Conservation (phyloP, 2,113 vertebrate species). For the Trematocara variabile region DNA sequence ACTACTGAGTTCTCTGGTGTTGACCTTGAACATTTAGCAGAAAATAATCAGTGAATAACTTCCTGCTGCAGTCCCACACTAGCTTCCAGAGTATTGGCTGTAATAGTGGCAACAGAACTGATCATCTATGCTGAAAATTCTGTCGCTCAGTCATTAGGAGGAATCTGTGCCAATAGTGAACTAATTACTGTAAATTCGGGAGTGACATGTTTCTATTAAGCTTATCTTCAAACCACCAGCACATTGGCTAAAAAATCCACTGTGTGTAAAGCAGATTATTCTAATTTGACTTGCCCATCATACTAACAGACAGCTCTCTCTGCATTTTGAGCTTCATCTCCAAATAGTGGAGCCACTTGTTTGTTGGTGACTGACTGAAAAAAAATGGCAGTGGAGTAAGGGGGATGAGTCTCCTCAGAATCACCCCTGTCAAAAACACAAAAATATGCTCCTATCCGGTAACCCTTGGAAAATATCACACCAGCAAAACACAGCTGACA, state of each 20-base stretch:
- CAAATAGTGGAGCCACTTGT: background rate
- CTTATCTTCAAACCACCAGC: background rate
- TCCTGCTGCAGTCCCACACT: background rate
- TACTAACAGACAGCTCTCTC: background rate
- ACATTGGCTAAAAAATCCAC: background rate
- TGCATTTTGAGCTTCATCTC: background rate
- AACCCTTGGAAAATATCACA: background rate
- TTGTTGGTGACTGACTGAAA: background rate
- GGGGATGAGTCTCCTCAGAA: background rate
- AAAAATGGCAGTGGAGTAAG: background rate
- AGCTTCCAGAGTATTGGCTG: background rate
- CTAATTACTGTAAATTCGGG: background rate
- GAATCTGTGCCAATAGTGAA: background rate
- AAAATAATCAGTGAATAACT: background rate
- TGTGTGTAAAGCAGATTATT: background rate
- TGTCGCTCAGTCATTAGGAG: background rate
- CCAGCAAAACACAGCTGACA: background rate
- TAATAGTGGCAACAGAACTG: background rate
- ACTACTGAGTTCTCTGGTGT: background rate
- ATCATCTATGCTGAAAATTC: background rate
- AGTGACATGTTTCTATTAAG: background rate
- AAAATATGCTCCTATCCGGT: background rate
- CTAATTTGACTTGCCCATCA: background rate
- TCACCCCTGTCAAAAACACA: background rate
- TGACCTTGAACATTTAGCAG: background rate